Conservation (phyloP, 2,888 invertebrate genomes). For the Zygogramma bicolorata region DNA sequence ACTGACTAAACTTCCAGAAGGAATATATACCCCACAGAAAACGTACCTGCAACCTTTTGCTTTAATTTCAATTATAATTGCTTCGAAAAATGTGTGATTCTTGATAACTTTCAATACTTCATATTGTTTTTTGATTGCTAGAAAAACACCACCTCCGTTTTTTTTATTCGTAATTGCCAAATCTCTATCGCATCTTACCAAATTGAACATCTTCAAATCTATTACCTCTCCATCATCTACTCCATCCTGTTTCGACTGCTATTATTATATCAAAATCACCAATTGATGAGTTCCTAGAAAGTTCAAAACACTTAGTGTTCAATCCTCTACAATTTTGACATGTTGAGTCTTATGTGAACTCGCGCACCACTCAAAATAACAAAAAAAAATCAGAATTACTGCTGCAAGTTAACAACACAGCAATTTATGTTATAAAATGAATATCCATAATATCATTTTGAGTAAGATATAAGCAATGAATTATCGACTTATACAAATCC, state of each 20-base stretch:
- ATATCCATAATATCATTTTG: not conserved
- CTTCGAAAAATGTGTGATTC: not conserved
- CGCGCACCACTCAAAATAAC: not conserved
- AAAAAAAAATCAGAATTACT: not conserved
- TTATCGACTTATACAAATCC: not conserved
- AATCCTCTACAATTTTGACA: not conserved
- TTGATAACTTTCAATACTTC: not conserved
- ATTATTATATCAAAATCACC: not conserved
- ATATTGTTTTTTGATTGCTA: not conserved
- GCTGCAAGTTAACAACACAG: not conserved
- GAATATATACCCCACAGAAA: not conserved
- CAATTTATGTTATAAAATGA: not conserved
- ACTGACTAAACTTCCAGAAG: not conserved
- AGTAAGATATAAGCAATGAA: not conserved
- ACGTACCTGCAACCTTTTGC: not conserved
- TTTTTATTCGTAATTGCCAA: not conserved
- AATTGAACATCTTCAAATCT: constrained; percentile 2
- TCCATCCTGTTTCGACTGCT: constrained; percentile 10
- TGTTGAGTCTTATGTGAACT: not conserved
- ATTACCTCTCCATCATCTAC: constrained; percentile 14
- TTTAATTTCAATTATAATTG: not conserved
- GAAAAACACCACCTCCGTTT: not conserved
- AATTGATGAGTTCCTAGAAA: not conserved
- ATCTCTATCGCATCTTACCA: constrained; percentile 6
- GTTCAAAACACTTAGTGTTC: not conserved